Conservation (phyloP, 2,888 invertebrate genomes). For the Ametastegia equiseti region DNA sequence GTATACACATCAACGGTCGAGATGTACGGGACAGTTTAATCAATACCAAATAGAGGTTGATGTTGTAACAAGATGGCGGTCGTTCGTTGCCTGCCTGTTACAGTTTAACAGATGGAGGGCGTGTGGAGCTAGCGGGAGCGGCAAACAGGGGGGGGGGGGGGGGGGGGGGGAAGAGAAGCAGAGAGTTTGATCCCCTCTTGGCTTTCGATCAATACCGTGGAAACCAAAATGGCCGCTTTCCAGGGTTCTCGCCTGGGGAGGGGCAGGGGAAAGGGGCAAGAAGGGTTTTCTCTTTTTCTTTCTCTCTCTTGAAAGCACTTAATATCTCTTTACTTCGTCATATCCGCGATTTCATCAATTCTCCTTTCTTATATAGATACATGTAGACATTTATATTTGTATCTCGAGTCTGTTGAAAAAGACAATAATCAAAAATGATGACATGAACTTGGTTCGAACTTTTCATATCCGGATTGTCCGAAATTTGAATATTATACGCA, state of each 20-base stretch:
- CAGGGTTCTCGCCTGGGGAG: conserved; percentile 61
- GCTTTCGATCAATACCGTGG: conserved; percentile 74
- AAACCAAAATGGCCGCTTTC: conserved; percentile 76
- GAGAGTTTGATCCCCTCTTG: conserved; percentile 57
- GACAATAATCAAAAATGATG: no score
- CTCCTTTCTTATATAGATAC: no score
- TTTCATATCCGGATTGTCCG: no score
- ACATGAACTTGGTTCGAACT: no score
- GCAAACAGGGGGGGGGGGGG: conserved; percentile 49
- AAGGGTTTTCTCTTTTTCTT: not conserved
- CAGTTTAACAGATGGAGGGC: conserved; percentile 16
- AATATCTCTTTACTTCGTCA: not conserved
- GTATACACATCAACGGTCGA: conserved; percentile 4
- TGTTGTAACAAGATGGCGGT: conserved; percentile 73
- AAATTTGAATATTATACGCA: no score
- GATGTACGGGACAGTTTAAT: conserved; percentile 62
- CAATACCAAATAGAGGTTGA: conserved; percentile 70
- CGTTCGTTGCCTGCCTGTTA: conserved; percentile 57
- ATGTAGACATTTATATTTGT: no score
- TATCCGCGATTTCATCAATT: no score
- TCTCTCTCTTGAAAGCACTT: no score
- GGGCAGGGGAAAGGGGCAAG: not conserved
- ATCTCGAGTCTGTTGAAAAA: no score
- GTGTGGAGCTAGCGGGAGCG: conserved; percentile 52
- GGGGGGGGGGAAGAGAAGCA: conserved; percentile 52